Base-by-base conservation (phyloP, 2,888 invertebrate species). In the Nemoura dubitans region DNA sequence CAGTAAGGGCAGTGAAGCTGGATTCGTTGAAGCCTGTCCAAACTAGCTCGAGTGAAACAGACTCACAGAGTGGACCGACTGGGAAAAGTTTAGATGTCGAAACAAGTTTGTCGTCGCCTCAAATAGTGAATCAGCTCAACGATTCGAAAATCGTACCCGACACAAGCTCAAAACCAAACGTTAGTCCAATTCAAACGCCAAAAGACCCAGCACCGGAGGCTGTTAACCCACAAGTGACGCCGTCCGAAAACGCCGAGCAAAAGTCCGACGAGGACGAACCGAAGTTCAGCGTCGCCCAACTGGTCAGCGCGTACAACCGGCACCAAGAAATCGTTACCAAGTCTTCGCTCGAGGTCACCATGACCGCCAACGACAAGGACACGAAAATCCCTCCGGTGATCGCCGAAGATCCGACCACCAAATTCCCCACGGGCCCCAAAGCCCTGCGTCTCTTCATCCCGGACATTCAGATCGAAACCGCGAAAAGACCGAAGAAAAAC, bases 271-370 rank as follows among this genome's bases (percentile, higher is more conserved):
- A 92, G 83, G 92, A 92, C 0, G 92, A 92, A 88, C 92, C 92
- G 0, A 91, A 92, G 85, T 92, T 91, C 89, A 91, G 92, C 0
- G 92, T 92, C 0, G 92, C 92, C 3, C 92, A 92, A 87, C 89
- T 92, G 16, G 91, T 92, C 0, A 92, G 92, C 0, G 92, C 92
- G 6, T 92, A 92, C 88, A 92, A 92, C 88, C 91, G 91, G 76
- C 92, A 92, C 87, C 92, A 92, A 88, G 92, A 92, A 88, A 91
- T 92, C 0, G 92, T 92, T 0, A 91, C 92, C 43, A 91, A 91
- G 87, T 90, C 91, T 14, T 92, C 92, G 27, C 89, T 92, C 28
- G 92, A 92, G 86, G 91, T 92, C 26, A 92, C 92, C n/a, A 92
- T 92, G 92, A 91, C 89, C 30, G 91, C 88, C 16, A 87, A 83